A percentile compares a stretch with the other conserved stretches of the same genome.
Evolutionary conservation across 2,797 vertebrate species (phyloP).

Genomic region (Danio tinwini): DNA sequence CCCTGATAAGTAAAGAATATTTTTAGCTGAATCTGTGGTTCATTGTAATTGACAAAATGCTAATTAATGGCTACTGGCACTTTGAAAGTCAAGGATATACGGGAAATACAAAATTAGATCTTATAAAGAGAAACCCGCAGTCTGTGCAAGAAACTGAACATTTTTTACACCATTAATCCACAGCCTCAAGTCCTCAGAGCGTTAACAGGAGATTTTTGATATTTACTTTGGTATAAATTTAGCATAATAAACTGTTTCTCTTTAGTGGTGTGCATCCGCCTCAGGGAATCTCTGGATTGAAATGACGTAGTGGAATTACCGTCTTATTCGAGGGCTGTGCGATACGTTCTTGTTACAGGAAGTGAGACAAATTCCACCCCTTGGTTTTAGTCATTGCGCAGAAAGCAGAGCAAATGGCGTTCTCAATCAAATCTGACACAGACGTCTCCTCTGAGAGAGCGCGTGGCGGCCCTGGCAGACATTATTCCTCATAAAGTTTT

Average conservation of each 20-base stretch:
- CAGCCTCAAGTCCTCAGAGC: too few relatives aligned
- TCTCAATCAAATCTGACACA: slow-evolving; percentile 71
- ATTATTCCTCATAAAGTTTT: slow-evolving; percentile 74
- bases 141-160: too few relatives aligned
- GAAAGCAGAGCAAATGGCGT: slow-evolving; percentile 63
- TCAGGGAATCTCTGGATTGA: background rate
- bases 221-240: too few relatives aligned
- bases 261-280: background rate
- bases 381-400: slow-evolving; percentile 30
- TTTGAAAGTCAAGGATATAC: too few relatives aligned
- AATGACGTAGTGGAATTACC: slow-evolving; percentile 21
- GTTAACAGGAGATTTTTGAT: too few relatives aligned
- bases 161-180: too few relatives aligned
- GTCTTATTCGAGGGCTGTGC: background rate
- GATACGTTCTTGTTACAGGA: slow-evolving; percentile 34
- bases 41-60: too few relatives aligned
- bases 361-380: slow-evolving; percentile 36
- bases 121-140: too few relatives aligned
- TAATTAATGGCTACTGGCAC: too few relatives aligned
- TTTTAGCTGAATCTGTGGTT: too few relatives aligned
- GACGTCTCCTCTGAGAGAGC: slow-evolving; percentile 61
- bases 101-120: too few relatives aligned
- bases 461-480: slow-evolving; percentile 52
- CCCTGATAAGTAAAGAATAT: too few relatives aligned
- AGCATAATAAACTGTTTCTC: background rate